Conservation (phyloP, 1,140 invertebrate genomes). For the Scaptomyza graminum region DNA sequence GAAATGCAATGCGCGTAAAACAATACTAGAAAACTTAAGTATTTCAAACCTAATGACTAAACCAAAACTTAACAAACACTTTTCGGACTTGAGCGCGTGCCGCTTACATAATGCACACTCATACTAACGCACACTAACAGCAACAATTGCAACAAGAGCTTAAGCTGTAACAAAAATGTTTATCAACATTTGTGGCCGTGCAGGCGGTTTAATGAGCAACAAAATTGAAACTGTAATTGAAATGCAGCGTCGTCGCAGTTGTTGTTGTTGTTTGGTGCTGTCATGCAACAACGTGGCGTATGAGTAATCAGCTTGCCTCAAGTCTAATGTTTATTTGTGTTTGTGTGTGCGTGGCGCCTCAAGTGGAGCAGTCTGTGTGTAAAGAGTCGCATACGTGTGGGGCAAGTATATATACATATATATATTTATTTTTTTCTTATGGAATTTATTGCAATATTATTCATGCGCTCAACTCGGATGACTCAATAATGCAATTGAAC, state of each 20-base stretch:
- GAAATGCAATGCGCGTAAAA: slow-evolving; percentile 45
- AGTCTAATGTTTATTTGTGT: not conserved
- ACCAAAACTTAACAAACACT: slow-evolving; percentile 21
- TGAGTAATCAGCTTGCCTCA: slow-evolving; percentile 31
- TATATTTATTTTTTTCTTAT: slow-evolving; percentile 1
- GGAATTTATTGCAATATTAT: slow-evolving; percentile 36
- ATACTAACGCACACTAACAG: not conserved
- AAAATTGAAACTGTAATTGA: slow-evolving; percentile 77
- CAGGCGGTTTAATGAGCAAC: slow-evolving; percentile 71
- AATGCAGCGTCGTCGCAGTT: slow-evolving; percentile 37
- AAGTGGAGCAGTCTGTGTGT: slow-evolving; percentile 17
- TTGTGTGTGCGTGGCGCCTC: slow-evolving; percentile 11
- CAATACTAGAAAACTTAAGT: slow-evolving; percentile 37
- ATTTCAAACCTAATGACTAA: slow-evolving; percentile 42
- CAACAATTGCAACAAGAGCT: slow-evolving; percentile 24
- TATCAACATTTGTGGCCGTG: slow-evolving; percentile 64
- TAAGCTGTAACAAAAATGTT: slow-evolving; percentile 54
- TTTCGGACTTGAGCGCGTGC: slow-evolving; percentile 61
- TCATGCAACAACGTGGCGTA: slow-evolving; percentile 35
- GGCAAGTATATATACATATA: not conserved
- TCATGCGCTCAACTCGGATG: slow-evolving; percentile 12
- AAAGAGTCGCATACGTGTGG: slow-evolving; percentile 7
- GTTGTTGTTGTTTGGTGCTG: slow-evolving; percentile 17
- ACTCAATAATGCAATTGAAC: slow-evolving; percentile 27
- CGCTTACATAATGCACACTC: slow-evolving; percentile 61